A percentile compares a stretch with the other conserved stretches of the same genome.
These are phyloP conservation scores for Cyprinodon brontotheroides DNA, from an alignment of 2,113 vertebrate genomes.

Conservation along the genomic window DNA sequence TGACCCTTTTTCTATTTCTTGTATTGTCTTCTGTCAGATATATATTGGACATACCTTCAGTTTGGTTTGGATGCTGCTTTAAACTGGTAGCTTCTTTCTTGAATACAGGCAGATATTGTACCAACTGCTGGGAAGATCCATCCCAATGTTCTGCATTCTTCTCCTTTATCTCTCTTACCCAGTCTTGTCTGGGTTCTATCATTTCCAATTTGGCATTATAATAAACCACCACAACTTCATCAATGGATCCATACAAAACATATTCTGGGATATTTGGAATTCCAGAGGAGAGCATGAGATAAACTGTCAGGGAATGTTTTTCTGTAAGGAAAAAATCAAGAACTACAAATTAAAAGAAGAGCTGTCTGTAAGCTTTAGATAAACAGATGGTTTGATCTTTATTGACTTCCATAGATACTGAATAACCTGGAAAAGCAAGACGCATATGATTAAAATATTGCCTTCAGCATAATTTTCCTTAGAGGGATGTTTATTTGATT, in stretches of 20 bases:
- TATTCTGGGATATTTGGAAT: background rate
- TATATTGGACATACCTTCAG: slow-evolving; percentile 2
- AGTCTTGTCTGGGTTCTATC: background rate
- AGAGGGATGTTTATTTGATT: no score
- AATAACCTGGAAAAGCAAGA: no score
- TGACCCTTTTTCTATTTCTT: no score
- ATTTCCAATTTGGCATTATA: background rate
- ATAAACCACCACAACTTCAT: background rate
- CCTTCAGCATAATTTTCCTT: no score
- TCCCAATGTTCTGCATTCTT: background rate
- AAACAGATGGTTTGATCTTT: no score
- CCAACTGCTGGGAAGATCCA: background rate
- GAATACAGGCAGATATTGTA: fast-evolving
- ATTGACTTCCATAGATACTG: no score
- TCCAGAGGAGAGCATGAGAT: background rate
- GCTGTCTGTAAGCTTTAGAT: no score
- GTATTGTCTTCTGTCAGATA: no score
- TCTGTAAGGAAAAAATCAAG: no score
- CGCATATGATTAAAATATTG: no score
- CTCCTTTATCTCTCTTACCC: background rate
- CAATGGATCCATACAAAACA: background rate
- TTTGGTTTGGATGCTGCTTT: slow-evolving; percentile 24
- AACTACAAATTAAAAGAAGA: no score
- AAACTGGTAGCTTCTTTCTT: background rate
- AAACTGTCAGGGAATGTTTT: background rate